Conservation (phyloP, 2,888 invertebrate genomes). For the Lasioglossum leucozonium region DNA sequence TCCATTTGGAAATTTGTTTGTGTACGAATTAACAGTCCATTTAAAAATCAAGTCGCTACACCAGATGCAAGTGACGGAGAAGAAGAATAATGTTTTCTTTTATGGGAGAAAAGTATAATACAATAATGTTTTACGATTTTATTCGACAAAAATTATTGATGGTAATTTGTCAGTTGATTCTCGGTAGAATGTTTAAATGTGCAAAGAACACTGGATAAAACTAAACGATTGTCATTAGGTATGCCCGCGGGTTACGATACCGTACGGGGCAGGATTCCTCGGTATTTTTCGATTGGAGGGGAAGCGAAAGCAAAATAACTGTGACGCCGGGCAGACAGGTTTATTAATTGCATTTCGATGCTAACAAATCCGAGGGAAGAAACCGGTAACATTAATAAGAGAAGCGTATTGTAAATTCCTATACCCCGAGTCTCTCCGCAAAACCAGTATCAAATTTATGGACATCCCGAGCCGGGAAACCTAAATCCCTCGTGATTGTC, state of each 20-base stretch:
- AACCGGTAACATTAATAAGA: conserved; percentile 48
- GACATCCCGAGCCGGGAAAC: conserved; percentile 64
- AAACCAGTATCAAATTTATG: conserved; percentile 66
- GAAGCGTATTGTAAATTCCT: conserved; percentile 61
- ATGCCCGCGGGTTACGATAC: neutral
- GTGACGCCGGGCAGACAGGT: neutral
- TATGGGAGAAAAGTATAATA: too few species aligned
- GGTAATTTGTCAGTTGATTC: neutral
- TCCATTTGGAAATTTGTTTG: neutral
- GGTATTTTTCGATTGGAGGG: neutral
- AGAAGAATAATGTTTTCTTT: neutral
- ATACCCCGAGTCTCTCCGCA: conserved; percentile 52
- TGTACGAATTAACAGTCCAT: neutral
- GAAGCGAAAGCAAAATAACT: neutral
- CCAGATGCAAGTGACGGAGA: neutral
- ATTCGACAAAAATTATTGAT: neutral
- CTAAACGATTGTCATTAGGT: neutral
- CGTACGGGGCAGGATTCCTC: neutral
- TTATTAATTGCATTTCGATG: conserved; percentile 6
- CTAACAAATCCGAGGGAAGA: conserved; percentile 33
- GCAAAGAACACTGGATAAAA: neutral
- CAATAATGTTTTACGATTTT: neutral
- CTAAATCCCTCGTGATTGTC: conserved; percentile 79
- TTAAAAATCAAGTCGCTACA: neutral
- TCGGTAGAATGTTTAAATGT: neutral